Percentiles rank a stretch among this genome's conserved stretches.
Conservation (phyloP, 1,140 invertebrate species). For the Ganaspis sp. region DNA sequence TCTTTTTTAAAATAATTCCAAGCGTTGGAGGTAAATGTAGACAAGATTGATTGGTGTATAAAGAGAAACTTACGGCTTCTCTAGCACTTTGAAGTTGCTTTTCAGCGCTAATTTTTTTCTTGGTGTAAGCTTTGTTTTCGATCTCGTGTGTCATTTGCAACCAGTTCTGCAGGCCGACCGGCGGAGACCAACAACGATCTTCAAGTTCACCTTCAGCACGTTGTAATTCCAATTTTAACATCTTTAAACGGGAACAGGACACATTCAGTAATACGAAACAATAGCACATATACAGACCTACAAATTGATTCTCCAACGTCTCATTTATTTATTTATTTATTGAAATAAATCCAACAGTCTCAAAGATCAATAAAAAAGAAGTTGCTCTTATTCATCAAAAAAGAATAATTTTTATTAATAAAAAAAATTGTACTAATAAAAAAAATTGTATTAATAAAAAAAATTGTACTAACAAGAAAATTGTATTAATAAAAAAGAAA, state of each 20-base stretch:
- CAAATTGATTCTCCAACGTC: neutral
- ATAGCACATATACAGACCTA: neutral
- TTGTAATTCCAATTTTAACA: constrained; percentile 87
- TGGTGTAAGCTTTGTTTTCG: constrained; percentile 91
- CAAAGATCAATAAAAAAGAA: too few species aligned
- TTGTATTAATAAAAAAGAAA: too few species aligned
- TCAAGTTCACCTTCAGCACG: constrained; percentile 92
- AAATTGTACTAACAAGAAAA: too few species aligned
- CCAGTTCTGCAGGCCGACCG: constrained; percentile 93
- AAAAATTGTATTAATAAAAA: too few species aligned
- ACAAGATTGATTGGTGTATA: too few species aligned
- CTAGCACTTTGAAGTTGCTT: constrained; percentile 90
- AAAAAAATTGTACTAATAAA: too few species aligned
- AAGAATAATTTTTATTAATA: too few species aligned
- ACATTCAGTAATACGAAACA: constrained; percentile 9
- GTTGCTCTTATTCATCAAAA: too few species aligned
- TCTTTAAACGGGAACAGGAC: constrained; percentile 73
- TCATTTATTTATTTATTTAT: too few species aligned
- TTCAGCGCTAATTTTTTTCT: constrained; percentile 90
- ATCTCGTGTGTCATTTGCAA: constrained; percentile 95
- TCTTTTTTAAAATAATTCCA: too few species aligned
- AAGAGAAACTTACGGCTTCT: constrained; percentile 84
- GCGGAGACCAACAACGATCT: constrained; percentile 90
- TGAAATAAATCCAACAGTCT: too few species aligned
- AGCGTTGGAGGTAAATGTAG: too few species aligned